Percentiles rank a stretch among this genome's conserved stretches.
Evolutionary conservation across 2,888 invertebrate species (phyloP).

Genomic region (Ormia ochracea): DNA sequence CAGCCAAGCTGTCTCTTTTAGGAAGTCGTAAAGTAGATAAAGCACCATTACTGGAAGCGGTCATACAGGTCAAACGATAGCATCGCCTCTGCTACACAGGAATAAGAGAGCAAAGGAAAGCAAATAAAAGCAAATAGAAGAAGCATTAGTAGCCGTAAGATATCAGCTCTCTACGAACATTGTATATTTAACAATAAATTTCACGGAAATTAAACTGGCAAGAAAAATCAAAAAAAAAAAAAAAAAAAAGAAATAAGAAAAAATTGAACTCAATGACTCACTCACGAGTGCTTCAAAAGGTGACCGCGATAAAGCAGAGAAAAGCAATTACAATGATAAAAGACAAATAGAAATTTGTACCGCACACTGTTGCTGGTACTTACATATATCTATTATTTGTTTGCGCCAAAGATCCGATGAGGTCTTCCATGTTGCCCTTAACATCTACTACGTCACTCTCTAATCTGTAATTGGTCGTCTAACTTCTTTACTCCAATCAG

Average conservation of each 20-base stretch:
- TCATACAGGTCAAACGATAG: conserved; percentile 11
- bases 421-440: not conserved
- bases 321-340: not conserved
- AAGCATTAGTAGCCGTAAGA: conserved; percentile 43
- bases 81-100: not conserved
- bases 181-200: conserved; percentile 33
- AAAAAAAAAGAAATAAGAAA: not conserved
- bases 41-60: conserved; percentile 51
- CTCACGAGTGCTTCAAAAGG: not conserved
- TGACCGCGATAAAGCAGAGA: not conserved
- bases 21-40: conserved; percentile 61
- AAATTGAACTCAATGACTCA: conserved; percentile 31
- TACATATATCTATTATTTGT: conserved; percentile 30
- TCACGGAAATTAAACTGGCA: conserved; percentile 51
- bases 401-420: conserved; percentile 24
- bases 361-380: not conserved
- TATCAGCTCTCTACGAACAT: not conserved
- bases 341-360: not conserved
- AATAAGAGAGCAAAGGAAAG: not conserved
- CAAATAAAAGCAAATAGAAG: conserved; percentile 44
- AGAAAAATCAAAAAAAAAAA: conserved; percentile 8
- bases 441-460: conserved; percentile 1
- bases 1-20: conserved; percentile 45
- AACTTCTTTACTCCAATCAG: not conserved
- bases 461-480: conserved; percentile 3